phyloP scores from a whole-genome alignment of 2,797 vertebrate genomes.

The Muscicapa comitata region DNA sequence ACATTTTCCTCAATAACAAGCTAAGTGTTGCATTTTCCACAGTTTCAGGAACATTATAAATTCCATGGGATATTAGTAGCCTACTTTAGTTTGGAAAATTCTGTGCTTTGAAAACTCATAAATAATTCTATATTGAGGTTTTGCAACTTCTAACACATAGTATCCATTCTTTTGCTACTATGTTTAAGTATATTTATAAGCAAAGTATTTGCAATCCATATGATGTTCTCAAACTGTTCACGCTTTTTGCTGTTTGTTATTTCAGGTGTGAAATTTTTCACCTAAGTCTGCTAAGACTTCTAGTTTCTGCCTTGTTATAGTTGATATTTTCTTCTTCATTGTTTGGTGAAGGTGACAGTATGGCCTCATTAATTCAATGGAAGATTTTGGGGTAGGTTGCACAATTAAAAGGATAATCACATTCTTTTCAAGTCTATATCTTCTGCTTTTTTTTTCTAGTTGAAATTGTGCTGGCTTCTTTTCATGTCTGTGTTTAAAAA shows the following conservation, averaged over 20 bases:
- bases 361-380: not conserved
- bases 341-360: not conserved
- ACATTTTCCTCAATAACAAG: not conserved
- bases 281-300: not conserved
- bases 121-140: not conserved
- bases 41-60: not conserved
- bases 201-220: not conserved
- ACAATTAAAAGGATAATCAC: not conserved
- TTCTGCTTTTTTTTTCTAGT: not conserved
- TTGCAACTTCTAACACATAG: not conserved
- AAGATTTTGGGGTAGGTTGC: not conserved
- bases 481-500: constrained; percentile 1
- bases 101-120: not conserved
- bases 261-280: not conserved
- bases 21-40: not conserved
- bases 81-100: not conserved
- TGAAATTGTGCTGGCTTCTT: not conserved
- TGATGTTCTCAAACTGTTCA: not conserved
- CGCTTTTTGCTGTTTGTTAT: not conserved
- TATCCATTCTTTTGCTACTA: not conserved
- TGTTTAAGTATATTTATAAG: not conserved
- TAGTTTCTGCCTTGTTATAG: not conserved
- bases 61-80: not conserved
- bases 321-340: not conserved
- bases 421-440: not conserved